phyloP scores from a whole-genome alignment of 2,113 vertebrate species.

The Podarcis raffonei region DNA sequence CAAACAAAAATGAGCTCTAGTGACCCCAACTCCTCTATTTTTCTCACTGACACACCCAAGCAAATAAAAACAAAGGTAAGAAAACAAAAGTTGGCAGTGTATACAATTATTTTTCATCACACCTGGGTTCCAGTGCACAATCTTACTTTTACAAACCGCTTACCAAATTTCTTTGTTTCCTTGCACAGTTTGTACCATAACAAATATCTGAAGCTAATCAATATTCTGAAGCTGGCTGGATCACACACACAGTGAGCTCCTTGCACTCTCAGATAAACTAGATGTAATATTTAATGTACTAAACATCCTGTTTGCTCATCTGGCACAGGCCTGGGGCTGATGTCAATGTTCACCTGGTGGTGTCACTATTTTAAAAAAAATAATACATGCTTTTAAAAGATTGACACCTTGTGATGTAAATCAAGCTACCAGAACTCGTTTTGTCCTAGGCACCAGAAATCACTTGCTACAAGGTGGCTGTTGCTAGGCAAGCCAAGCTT shows the following conservation, averaged over 20 bases:
- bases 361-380: slow-evolving; percentile 13
- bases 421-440: slow-evolving; percentile 20
- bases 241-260: background rate
- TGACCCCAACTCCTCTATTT: slow-evolving; percentile 94
- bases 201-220: background rate
- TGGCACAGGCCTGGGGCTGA: background rate
- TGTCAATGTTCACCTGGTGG: slow-evolving; percentile 16
- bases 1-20: slow-evolving; percentile 99
- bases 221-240: background rate
- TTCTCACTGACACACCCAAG: slow-evolving; percentile 94
- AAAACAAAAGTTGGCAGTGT: accelerated
- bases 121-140: accelerated
- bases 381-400: slow-evolving; percentile 29
- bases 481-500: slow-evolving; percentile 25
- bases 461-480: background rate
- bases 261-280: slow-evolving; percentile 1
- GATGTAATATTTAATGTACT: slow-evolving; percentile 19
- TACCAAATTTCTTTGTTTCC: background rate
- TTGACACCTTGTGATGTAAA: slow-evolving; percentile 19
- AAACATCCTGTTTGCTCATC: slow-evolving; percentile 29
- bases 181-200: background rate
- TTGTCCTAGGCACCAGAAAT: background rate
- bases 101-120: background rate
- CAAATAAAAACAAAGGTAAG: slow-evolving; percentile 97
- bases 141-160: background rate